phyloP scores from a whole-genome alignment of 2,797 vertebrate genomes.

The Dromococcyx pavoninus region DNA sequence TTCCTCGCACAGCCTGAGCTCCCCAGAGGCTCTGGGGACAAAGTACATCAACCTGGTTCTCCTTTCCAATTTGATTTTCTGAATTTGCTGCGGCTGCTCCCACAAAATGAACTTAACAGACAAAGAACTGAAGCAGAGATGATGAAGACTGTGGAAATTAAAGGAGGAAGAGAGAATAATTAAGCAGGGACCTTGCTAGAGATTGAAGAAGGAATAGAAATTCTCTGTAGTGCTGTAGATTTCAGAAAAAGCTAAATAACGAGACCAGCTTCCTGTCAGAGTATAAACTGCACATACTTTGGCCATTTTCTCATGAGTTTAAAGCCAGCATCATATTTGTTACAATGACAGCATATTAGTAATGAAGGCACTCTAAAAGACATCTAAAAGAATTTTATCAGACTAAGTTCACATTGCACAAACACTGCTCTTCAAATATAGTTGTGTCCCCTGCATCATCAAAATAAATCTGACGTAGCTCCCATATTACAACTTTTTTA shows the following conservation, averaged over 20 bases:
- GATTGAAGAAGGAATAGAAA: neutral
- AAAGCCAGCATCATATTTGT: neutral
- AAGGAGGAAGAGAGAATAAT: neutral
- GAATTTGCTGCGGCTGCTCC: neutral
- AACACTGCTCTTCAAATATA: neutral
- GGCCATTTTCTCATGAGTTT: neutral
- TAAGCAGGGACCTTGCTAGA: neutral
- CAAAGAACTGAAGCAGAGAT: neutral
- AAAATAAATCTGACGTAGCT: neutral
- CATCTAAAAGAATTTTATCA: neutral
- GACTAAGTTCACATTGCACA: neutral
- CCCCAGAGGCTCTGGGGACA: neutral
- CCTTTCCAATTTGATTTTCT: neutral
- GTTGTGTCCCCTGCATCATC: neutral
- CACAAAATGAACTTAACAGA: neutral
- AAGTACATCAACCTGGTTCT: neutral
- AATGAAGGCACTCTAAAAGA: neutral
- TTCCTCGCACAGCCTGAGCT: neutral
- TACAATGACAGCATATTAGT: slow-evolving; percentile 11
- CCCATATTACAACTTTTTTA: neutral
- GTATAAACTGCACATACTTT: neutral
- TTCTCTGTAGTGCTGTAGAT: neutral
- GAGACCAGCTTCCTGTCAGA: neutral
- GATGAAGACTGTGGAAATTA: neutral
- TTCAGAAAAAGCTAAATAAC: neutral